Base-by-base conservation (phyloP, 2,113 vertebrate species). In the Ia io region DNA sequence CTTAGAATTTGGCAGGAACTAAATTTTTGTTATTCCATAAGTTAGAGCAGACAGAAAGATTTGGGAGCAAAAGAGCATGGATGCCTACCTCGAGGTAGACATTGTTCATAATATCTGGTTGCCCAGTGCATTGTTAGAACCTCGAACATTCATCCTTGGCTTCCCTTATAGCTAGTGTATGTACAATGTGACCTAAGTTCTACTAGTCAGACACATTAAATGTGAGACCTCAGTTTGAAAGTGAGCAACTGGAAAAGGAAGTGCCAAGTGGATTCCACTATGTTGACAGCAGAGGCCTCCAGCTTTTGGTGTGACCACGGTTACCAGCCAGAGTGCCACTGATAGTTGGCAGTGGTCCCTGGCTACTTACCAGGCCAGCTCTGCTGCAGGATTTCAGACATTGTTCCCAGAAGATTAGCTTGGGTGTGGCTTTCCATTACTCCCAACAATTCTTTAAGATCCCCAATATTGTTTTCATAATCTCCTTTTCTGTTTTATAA, bases 1-100 rank as follows among this genome's bases (percentile, higher is more conserved):
- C 65, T 96, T 94, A 93, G 90, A 93, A 92, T 94, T 84, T 96
- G 96, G 94, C 90, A 97, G 90, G 84, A 83, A 84, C 89, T 80
- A 79, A 76, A 84, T 76, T 94, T 91, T 91, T 97, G 92, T 93
- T 94, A 90, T 96, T 88, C 84, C 22, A 3, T 91, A 95, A 95
- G 79, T 95, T 94, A 69, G 80, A 65, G 59, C 80, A 90, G 79
- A 96, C 70, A 94, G 93, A 92, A 95, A 76, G 44, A 87, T 94
- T 94, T 63, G 79, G 40, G 44, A 80, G 59, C 51, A 63, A 89
- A 93, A 84, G 51, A 95, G 22, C 76, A 73, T 25, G 13, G 70
- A 37, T 49, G 49, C 42, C 67, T 88, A 22, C 56, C 42, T 82
- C 2, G 28, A 88, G 78, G 47, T 18, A 70, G 35, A 69, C 35